Evolutionary conservation across 2,797 vertebrate species (phyloP), one percentile per base, ranked within the genome.

Genomic region (Alcedo quadribrachys): DNA sequence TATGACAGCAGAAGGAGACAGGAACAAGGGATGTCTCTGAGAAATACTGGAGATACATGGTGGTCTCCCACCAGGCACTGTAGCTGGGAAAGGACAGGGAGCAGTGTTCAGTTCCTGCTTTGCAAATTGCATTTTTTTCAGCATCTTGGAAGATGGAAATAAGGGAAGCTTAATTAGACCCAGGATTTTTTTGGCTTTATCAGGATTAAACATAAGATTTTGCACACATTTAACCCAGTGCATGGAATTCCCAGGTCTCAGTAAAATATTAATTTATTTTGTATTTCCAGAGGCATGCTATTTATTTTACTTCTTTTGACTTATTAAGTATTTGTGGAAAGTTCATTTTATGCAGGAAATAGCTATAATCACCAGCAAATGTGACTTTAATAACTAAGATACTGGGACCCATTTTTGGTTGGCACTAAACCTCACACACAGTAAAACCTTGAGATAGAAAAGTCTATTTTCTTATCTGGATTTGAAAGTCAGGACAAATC

Each of bases 311-410:
- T 96, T 96, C 81, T 96, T 92, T 93, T 92, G 87, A 95, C 83
- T 96, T 95, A 94, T 48, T 92, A 86, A 92, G 94, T 94, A 92
- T 95, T 96, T 95, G 80, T 95, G 94, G 95, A 97, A 97, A 90
- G 83, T 96, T 97, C 86, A 96, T 97, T 96, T 97, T 89, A 85
- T 95, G 51, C 94, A 96, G 97, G 96, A 97, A 97, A 94, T 91
- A 92, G 71, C 85, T 82, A 81, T 97, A 96, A 97, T 96, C 79
- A 76, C 84, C 88, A 96, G 89, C 93, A 97, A 97, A 97, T 97
- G 45, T 94, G 85, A 95, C 62, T 97, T 97, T 97, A 97, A 92
- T 97, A 97, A 94, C 85, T 90, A 85, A 93, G 93, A 95, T 74
- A 85, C 88, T 92, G 40, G 87, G 62, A 97, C 68, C 86, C 88